Percentiles rank a stretch among this genome's conserved stretches.
Conservation (phyloP, 92 coral and sea anemone genomes). For the Umimayanthus kanabou region DNA sequence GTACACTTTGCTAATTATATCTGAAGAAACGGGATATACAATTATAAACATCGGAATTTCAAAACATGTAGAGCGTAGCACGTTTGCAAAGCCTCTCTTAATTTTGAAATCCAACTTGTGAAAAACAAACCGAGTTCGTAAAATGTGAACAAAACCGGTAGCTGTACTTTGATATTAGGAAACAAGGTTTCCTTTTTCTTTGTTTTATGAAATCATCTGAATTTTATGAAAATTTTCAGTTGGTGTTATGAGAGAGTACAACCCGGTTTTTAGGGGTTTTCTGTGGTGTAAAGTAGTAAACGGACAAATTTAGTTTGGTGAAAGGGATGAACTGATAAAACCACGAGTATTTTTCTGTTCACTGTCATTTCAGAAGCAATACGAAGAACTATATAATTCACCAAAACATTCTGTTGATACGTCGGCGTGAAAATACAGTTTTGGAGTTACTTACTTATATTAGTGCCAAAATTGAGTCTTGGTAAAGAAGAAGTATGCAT, state of each 20-base stretch:
- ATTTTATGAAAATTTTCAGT: no score
- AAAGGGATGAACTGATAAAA: background rate
- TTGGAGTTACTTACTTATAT: background rate
- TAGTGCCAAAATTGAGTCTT: background rate
- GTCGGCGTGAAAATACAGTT: background rate
- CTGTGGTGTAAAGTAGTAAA: no score
- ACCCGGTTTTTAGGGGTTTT: no score
- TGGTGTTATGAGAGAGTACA: no score
- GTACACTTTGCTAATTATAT: background rate
- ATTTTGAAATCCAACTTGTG: background rate
- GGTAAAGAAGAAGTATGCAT: background rate
- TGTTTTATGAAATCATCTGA: no score
- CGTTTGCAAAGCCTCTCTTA: background rate
- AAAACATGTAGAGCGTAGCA: no score
- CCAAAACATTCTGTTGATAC: background rate
- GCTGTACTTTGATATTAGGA: background rate
- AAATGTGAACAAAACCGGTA: no score
- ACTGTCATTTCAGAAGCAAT: background rate
- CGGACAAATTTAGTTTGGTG: no score
- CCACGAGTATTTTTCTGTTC: background rate
- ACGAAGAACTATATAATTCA: no score
- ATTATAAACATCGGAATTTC: no score
- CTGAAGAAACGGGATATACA: background rate
- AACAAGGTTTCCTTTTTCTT: no score
- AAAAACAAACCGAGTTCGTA: background rate